Evolutionary conservation across 2,113 vertebrate species (phyloP).

Genomic region (Dinomys branickii): DNA sequence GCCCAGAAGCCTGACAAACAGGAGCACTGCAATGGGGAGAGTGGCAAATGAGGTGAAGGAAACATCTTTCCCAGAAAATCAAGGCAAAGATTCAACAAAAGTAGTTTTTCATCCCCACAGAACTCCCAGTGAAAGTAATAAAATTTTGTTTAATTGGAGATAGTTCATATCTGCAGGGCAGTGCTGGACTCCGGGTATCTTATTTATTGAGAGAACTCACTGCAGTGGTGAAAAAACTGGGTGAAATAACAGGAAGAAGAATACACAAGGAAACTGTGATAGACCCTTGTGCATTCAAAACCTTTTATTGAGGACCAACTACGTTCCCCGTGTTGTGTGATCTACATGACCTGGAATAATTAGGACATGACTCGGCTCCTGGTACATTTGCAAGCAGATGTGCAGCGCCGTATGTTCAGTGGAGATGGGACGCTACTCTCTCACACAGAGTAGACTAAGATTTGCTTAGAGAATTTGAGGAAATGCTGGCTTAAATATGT

Average conservation of each 20-base stretch:
- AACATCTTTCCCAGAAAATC: constrained; percentile 16
- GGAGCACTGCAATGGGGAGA: neutral
- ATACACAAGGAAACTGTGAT: neutral
- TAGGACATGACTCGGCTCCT: neutral
- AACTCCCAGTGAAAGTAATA: neutral
- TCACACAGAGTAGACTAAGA: too few species aligned
- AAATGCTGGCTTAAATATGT: neutral
- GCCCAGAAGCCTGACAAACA: neutral
- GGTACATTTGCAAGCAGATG: neutral
- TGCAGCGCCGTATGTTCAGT: fast-evolving
- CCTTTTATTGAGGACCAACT: neutral
- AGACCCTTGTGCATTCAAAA: neutral
- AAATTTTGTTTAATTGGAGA: neutral
- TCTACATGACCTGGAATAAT: neutral
- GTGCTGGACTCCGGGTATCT: neutral
- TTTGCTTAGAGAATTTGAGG: neutral
- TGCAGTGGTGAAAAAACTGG: neutral
- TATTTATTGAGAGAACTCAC: neutral
- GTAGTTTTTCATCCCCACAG: neutral
- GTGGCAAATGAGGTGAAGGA: neutral
- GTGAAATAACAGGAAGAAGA: neutral
- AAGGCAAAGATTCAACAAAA: constrained; percentile 17
- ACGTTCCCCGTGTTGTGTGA: neutral
- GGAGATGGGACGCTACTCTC: fast-evolving
- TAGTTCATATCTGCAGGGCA: neutral